These are phyloP conservation scores for Steinernema hermaphroditum DNA, from an alignment of 2,888 invertebrate genomes.

Conservation along the genomic window DNA sequence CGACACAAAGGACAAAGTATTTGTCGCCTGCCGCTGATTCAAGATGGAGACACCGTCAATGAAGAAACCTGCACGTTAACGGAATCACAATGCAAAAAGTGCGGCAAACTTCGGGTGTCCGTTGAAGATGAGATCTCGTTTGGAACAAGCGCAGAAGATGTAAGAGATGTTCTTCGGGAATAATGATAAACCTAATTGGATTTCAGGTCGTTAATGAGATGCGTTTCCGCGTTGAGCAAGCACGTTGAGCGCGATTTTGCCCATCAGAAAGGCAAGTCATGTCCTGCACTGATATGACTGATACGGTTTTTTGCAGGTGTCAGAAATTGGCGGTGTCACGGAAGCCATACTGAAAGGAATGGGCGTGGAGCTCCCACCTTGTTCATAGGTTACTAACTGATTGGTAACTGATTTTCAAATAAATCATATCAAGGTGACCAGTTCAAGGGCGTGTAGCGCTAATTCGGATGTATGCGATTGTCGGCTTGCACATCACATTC, in stretches of 20 bases:
- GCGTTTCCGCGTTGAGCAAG: conserved; percentile 70
- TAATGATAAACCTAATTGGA: too few species aligned
- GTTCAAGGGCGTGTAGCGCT: neutral
- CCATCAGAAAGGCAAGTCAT: conserved; percentile 70
- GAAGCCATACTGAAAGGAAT: conserved; percentile 71
- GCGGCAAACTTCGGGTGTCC: conserved; percentile 35
- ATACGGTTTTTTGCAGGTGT: conserved; percentile 66
- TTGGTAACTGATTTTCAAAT: conserved; percentile 14
- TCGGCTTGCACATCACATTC: too few species aligned
- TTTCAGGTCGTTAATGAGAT: conserved; percentile 68
- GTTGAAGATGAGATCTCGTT: conserved; percentile 64
- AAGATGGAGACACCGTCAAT: conserved; percentile 30
- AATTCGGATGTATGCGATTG: too few species aligned
- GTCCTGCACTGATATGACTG: neutral
- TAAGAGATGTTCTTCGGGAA: too few species aligned
- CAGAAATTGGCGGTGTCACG: conserved; percentile 70
- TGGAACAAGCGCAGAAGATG: conserved; percentile 68
- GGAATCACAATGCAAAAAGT: conserved; percentile 36
- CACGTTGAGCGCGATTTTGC: conserved; percentile 70
- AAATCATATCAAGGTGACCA: conserved; percentile 1
- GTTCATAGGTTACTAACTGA: too few species aligned
- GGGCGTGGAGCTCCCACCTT: conserved; percentile 68
- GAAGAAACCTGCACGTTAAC: neutral
- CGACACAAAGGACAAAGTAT: conserved; percentile 55
- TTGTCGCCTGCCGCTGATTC: conserved; percentile 53